Conservation (phyloP, 1,140 invertebrate genomes). For the Calosoma granatense region DNA sequence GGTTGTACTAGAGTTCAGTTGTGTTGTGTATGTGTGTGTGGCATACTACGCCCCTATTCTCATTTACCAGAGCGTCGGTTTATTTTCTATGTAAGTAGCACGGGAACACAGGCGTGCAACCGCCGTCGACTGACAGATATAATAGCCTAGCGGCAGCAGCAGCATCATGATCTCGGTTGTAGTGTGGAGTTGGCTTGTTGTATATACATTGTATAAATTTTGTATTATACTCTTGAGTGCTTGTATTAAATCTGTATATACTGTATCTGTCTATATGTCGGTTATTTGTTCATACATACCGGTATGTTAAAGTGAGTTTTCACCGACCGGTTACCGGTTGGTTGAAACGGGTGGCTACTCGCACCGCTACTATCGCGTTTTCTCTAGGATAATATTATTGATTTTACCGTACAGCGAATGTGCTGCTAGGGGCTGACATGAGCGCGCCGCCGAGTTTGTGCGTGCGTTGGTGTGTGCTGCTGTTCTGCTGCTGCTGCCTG, state of each 20-base stretch:
- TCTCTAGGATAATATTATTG: slow-evolving; percentile 17
- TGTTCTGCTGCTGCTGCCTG: no score
- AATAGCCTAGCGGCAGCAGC: no score
- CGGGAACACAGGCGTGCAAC: neutral
- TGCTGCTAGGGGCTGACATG: slow-evolving; percentile 9
- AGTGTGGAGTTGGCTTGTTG: no score
- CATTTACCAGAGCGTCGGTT: no score
- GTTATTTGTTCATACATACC: no score
- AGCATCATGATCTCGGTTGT: no score
- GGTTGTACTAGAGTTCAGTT: neutral
- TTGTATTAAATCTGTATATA: no score
- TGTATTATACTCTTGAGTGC: no score
- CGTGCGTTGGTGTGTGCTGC: neutral
- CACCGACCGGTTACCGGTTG: no score
- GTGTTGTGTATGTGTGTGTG: neutral
- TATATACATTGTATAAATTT: no score
- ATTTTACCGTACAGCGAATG: slow-evolving; percentile 15
- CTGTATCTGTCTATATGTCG: no score
- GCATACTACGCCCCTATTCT: neutral
- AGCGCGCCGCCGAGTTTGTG: neutral
- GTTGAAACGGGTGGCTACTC: neutral
- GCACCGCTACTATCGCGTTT: neutral
- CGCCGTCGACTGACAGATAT: neutral
- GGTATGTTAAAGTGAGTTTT: neutral
- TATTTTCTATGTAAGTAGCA: neutral